phyloP scores from a whole-genome alignment of 2,888 invertebrate genomes.

The Orthosia gothica region DNA sequence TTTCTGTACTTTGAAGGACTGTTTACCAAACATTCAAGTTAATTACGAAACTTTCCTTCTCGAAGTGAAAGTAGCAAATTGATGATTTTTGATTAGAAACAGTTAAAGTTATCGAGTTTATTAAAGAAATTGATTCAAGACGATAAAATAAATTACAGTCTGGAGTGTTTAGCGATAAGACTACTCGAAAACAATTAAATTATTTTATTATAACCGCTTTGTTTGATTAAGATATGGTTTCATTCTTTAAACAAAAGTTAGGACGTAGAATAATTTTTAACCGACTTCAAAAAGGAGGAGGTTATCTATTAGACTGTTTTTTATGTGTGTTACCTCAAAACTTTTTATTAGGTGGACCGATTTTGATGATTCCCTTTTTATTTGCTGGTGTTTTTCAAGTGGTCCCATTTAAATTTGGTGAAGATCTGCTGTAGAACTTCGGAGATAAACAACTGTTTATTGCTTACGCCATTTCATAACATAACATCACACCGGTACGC shows the following conservation, averaged over 20 bases:
- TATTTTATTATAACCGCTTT: conserved; percentile 33
- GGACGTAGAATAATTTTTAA: neutral
- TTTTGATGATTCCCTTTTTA: too few species aligned
- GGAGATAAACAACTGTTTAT: too few species aligned
- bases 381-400: too few species aligned
- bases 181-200: conserved; percentile 46
- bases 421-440: too few species aligned
- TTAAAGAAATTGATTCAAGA: conserved; percentile 49
- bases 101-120: conserved; percentile 57
- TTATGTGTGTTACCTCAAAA: too few species aligned
- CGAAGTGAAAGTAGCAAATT: conserved; percentile 31
- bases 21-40: conserved; percentile 32
- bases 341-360: too few species aligned
- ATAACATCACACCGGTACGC: too few species aligned
- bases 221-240: conserved; percentile 21
- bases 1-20: conserved; percentile 28
- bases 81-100: conserved; percentile 56
- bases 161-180: conserved; percentile 43
- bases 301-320: too few species aligned
- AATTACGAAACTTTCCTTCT: conserved; percentile 28
- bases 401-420: too few species aligned
- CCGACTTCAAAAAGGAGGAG: too few species aligned
- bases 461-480: too few species aligned
- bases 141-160: conserved; percentile 47
- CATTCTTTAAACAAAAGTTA: neutral